Percentiles rank a stretch among this genome's conserved stretches.
These are phyloP conservation scores for Formica aserva DNA, from an alignment of 2,888 invertebrate genomes.

Conservation along the genomic window DNA sequence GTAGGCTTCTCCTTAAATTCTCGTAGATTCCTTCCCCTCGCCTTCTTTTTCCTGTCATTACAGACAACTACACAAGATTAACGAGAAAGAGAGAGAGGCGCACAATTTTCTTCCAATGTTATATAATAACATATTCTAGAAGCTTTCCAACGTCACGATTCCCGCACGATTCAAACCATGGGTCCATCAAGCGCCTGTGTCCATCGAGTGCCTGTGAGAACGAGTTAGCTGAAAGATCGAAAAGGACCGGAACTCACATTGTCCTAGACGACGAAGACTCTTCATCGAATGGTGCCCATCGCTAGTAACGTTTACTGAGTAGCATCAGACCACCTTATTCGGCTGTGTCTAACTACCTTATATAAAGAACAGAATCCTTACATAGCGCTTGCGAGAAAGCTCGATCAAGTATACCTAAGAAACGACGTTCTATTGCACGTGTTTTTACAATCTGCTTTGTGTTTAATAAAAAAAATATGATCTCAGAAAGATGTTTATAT, in stretches of 20 bases:
- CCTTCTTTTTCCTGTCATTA: not conserved
- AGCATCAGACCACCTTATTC: constrained; percentile 69
- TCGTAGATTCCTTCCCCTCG: not conserved
- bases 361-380: constrained; percentile 63
- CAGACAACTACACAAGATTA: not conserved
- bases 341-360: not conserved
- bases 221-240: not conserved
- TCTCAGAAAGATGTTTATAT: not conserved
- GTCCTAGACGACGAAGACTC: not conserved
- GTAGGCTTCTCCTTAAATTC: not conserved
- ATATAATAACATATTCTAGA: not conserved
- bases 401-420: not conserved
- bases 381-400: constrained; percentile 64
- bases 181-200: not conserved
- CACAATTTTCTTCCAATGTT: not conserved
- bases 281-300: not conserved
- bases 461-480: not conserved
- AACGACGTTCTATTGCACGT: not conserved
- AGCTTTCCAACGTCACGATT: not conserved
- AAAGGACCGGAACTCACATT: not conserved
- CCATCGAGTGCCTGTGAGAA: not conserved
- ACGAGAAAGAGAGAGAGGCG: constrained; percentile 1
- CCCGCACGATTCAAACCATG: not conserved
- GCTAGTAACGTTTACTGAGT: constrained; percentile 65
- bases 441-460: not conserved